Base-by-base conservation (phyloP, 2,113 vertebrate genomes). In the Acanthochromis polyacanthus region DNA sequence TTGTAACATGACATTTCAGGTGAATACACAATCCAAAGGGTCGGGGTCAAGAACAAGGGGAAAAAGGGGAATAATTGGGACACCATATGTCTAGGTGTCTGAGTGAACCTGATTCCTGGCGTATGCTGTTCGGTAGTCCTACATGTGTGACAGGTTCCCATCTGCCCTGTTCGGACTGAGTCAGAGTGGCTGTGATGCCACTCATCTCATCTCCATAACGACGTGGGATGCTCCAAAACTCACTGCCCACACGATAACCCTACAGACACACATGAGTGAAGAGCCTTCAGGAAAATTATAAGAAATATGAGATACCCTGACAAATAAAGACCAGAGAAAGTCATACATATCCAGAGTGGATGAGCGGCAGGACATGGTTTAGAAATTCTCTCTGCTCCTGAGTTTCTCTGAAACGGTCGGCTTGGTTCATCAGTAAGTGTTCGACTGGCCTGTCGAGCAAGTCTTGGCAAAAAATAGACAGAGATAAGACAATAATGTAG, bases 141-240 rank as follows among this genome's bases (percentile, higher is more conserved):
- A 97, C 73, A 0, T 81, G 91, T 71, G 94, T 92, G 83, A 95
- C 0, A 0, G 96, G 94, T 57, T 94, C 85, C 63, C 83, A 23
- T 36, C 90, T 78, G 62, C 98, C 96, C 64, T 81, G 72, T 76
- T 98, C 94, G 0, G 80, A 91, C 82, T 92, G 95, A 19, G 95
- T 97, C 89, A 98, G 94, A 0, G 97, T 97, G 65, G 95, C 62
- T 2, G 69, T 81, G 89, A 99, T 91, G 22, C 97, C 98, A 0
- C 92, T 96, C 76, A 94, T 40, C 66, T 99, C 96, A 75, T 97
- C 95, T 60, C 97, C 97, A 68, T 96, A 89, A 22, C 16, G 88
- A 52, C 95, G 94, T 0, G 97, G 95, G 53, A 94, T 84, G 30
- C 45, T 95, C 97, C 98, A 99, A 91, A 99, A 99, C 67, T 95